These are phyloP conservation scores for Drosophila auraria DNA, from an alignment of 1,140 invertebrate species.

Conservation along the genomic window DNA sequence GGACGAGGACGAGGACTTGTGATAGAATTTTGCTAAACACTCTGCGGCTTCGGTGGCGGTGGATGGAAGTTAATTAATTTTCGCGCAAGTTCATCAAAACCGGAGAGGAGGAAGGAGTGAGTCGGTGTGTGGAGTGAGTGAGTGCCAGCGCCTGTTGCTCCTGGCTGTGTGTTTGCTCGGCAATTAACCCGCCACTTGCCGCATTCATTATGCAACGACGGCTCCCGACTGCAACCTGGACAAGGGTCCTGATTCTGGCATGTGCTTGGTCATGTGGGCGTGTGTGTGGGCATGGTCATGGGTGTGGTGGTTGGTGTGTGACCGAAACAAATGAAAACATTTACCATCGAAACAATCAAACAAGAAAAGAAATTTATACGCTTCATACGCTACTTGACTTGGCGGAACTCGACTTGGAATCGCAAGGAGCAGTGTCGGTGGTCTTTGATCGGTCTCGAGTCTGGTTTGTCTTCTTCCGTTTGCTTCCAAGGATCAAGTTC, in stretches of 20 bases:
- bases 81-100: constrained; percentile 33
- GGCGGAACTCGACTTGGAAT: constrained; percentile 56
- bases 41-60: constrained; percentile 13
- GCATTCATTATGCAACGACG: constrained; percentile 8
- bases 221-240: too few species aligned
- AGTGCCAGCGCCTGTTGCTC: constrained; percentile 11
- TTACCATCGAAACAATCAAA: constrained; percentile 85
- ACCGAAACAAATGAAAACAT: constrained; percentile 82
- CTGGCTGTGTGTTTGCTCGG: constrained; percentile 4
- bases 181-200: constrained; percentile 17
- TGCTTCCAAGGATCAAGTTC: constrained; percentile 46
- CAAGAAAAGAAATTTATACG: constrained; percentile 84
- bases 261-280: constrained; percentile 14
- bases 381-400: constrained; percentile 48
- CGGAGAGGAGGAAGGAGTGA: too few species aligned
- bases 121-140: background rate
- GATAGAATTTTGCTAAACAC: constrained; percentile 68
- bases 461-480: background rate
- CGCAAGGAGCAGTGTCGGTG: constrained; percentile 34
- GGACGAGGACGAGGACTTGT: constrained; percentile 36
- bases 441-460: constrained; percentile 3
- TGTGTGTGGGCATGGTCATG: constrained; percentile 13
- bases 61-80: constrained; percentile 57
- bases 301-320: constrained; percentile 47
- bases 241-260: background rate